phyloP scores from a whole-genome alignment of 2,113 vertebrate genomes.

The Pterocles orientalis region DNA sequence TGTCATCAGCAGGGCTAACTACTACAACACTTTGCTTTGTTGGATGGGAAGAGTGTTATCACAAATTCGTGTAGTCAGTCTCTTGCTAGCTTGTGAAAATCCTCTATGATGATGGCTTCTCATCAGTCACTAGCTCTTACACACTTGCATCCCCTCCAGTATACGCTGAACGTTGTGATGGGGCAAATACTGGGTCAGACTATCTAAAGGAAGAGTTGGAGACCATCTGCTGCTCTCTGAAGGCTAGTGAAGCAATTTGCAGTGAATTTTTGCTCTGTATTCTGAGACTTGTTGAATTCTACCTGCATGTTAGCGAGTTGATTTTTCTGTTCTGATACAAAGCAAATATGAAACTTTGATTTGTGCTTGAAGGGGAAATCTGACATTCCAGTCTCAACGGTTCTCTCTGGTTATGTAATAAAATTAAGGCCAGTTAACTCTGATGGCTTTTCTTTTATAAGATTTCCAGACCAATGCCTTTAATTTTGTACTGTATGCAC shows the following conservation, averaged over 20 bases:
- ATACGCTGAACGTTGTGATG: not conserved
- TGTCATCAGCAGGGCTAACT: slow-evolving; percentile 41
- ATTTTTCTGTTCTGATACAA: slow-evolving; percentile 27
- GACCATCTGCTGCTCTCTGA: slow-evolving; percentile 4
- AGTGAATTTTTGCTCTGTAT: slow-evolving; percentile 41
- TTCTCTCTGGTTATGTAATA: slow-evolving; percentile 64
- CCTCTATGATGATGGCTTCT: not conserved
- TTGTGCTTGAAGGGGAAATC: slow-evolving; percentile 9
- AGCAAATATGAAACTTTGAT: slow-evolving; percentile 53
- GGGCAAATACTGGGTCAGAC: not conserved
- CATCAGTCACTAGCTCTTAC: not conserved
- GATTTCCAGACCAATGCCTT: slow-evolving; percentile 31
- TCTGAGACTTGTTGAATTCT: slow-evolving; percentile 5
- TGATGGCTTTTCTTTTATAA: slow-evolving; percentile 30
- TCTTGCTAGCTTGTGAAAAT: slow-evolving; percentile 17
- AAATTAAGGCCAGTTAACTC: slow-evolving; percentile 60
- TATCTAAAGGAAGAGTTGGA: not conserved
- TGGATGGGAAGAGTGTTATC: slow-evolving; percentile 14
- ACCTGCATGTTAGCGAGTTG: slow-evolving; percentile 30
- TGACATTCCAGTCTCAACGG: slow-evolving; percentile 65
- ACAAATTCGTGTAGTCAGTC: not conserved
- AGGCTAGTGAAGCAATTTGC: not conserved
- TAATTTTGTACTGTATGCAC: not conserved
- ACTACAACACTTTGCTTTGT: not conserved
- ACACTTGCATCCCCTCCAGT: not conserved